Conservation (phyloP, 1,140 invertebrate genomes). For the Magallana ariakensis region DNA sequence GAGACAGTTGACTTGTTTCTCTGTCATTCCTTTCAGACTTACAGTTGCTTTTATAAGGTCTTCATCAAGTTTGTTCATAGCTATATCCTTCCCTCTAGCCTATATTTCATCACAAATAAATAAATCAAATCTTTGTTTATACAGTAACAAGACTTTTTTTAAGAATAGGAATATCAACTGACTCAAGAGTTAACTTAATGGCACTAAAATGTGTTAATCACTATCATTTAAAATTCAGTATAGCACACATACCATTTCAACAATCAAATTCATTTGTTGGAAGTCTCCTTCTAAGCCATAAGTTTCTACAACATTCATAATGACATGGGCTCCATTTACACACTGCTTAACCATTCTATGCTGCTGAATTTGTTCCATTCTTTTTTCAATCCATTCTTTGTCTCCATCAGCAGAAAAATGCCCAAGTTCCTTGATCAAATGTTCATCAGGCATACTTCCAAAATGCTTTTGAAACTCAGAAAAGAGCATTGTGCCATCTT, state of each 20-base stretch:
- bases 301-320: constrained; percentile 57
- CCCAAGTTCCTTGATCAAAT: not conserved
- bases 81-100: constrained; percentile 47
- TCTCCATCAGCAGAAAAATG: not conserved
- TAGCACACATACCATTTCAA: not conserved
- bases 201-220: too few species aligned
- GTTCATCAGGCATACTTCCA: not conserved
- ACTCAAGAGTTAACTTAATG: too few species aligned
- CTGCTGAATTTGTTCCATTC: constrained; percentile 56
- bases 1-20: constrained; percentile 63
- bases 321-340: constrained; percentile 52
- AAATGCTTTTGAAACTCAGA: constrained; percentile 47
- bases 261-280: constrained; percentile 24
- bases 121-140: not conserved
- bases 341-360: constrained; percentile 53
- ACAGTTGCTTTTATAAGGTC: constrained; percentile 59
- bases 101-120: not conserved
- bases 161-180: too few species aligned
- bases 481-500: constrained; percentile 54
- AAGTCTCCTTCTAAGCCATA: constrained; percentile 55
- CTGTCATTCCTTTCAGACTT: constrained; percentile 59
- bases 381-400: constrained; percentile 48
- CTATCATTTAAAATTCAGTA: too few species aligned
- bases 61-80: constrained; percentile 62
- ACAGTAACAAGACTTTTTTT: not conserved